phyloP scores from a whole-genome alignment of 2,888 invertebrate species.

The Oligia latruncula region DNA sequence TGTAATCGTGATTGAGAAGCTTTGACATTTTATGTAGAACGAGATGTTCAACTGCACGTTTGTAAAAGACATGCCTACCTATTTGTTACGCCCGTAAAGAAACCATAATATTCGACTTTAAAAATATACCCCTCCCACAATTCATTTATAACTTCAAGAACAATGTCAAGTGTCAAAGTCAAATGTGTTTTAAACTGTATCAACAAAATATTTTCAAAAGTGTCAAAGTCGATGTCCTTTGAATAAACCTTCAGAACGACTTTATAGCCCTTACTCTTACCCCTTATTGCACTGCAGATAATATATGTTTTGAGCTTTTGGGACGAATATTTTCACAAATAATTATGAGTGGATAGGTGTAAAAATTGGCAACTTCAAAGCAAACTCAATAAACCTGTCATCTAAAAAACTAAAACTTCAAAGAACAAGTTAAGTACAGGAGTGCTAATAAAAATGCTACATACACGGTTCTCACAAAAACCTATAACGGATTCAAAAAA shows the following conservation, averaged over 20 bases:
- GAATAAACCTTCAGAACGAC: too few relatives aligned
- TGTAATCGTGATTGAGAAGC: neutral
- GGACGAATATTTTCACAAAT: neutral
- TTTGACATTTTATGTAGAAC: neutral
- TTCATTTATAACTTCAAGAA: neutral
- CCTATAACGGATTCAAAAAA: slow-evolving; percentile 37
- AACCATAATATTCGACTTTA: too few relatives aligned
- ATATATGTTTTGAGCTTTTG: too few relatives aligned
- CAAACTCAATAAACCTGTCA: neutral
- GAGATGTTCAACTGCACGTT: neutral
- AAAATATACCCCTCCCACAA: neutral
- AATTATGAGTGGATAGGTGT: neutral
- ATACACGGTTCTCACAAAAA: slow-evolving; percentile 25
- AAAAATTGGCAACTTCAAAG: neutral
- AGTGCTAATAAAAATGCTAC: slow-evolving; percentile 34
- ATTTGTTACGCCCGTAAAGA: too few relatives aligned
- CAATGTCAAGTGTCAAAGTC: neutral
- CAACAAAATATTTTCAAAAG: neutral
- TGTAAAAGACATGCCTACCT: neutral
- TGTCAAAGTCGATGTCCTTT: neutral
- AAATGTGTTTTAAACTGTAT: neutral
- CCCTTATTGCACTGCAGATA: neutral
- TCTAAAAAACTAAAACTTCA: neutral
- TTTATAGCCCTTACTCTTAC: neutral
- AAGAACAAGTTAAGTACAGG: neutral